Conservation (phyloP, 1,140 invertebrate species). For the Idris sp. region DNA sequence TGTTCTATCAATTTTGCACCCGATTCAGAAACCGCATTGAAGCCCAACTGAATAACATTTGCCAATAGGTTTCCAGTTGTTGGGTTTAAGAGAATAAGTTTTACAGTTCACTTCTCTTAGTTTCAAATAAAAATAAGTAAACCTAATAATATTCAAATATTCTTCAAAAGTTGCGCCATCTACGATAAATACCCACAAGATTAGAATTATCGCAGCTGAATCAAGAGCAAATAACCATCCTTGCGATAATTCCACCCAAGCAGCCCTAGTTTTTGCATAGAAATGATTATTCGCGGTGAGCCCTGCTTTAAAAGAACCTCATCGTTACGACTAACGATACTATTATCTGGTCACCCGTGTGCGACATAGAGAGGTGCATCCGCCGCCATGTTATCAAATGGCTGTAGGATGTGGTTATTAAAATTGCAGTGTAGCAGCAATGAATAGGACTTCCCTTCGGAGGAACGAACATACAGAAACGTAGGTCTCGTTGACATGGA, state of each 20-base stretch:
- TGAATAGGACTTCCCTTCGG: conserved; percentile 73
- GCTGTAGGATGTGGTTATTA: conserved; percentile 76
- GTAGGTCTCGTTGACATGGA: conserved; percentile 64
- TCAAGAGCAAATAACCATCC: conserved; percentile 51
- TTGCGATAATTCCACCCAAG: conserved; percentile 42
- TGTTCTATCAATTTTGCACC: too few species aligned
- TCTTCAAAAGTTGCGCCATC: neutral
- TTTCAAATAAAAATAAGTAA: neutral
- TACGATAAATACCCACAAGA: conserved; percentile 2
- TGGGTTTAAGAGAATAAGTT: too few species aligned
- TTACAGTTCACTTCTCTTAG: too few species aligned
- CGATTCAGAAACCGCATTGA: too few species aligned
- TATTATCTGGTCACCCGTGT: conserved; percentile 61
- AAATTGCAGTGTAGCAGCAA: conserved; percentile 72
- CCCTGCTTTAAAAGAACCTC: conserved; percentile 56
- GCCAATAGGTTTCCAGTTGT: too few species aligned
- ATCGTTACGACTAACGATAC: conserved; percentile 63
- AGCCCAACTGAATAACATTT: too few species aligned
- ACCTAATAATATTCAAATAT: neutral
- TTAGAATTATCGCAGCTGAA: conserved; percentile 40
- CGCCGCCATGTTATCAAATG: conserved; percentile 74
- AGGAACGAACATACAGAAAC: conserved; percentile 60
- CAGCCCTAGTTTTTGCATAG: conserved; percentile 59
- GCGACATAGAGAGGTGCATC: conserved; percentile 64
- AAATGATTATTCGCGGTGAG: conserved; percentile 39